These are phyloP conservation scores for Galeopterus variegatus DNA, from an alignment of 2,113 vertebrate species.

Conservation along the genomic window DNA sequence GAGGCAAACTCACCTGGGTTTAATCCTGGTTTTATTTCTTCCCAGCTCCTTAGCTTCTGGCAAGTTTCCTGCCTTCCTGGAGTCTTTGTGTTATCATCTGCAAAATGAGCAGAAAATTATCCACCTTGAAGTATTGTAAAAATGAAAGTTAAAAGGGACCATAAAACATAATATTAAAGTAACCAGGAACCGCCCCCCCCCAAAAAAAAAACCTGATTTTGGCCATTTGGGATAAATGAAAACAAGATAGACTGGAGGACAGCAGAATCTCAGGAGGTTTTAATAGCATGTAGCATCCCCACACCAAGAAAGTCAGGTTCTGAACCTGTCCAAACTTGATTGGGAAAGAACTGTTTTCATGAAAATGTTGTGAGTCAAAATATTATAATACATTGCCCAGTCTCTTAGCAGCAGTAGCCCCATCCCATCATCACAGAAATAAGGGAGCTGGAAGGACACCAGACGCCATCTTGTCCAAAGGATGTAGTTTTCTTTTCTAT, in stretches of 20 bases:
- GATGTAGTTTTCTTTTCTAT: background rate
- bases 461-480: background rate
- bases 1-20: background rate
- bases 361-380: constrained; percentile 73
- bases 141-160: constrained; percentile 11
- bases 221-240: background rate
- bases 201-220: background rate
- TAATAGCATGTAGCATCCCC: background rate
- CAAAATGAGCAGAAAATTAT: constrained; percentile 43
- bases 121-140: background rate
- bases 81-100: constrained; percentile 29
- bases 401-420: background rate
- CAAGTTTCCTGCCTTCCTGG: constrained; percentile 8
- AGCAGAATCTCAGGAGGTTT: background rate
- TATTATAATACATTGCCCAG: background rate
- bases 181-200: background rate
- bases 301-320: constrained; percentile 26
- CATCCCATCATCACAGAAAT: background rate
- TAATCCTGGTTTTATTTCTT: background rate
- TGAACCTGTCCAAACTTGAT: constrained; percentile 61
- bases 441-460: background rate
- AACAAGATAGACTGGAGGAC: background rate
- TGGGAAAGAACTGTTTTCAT: constrained; percentile 41
- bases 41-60: background rate
- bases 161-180: background rate